Evolutionary conservation across 1,140 invertebrate genomes (phyloP).

Genomic region (Capitella teleta): DNA sequence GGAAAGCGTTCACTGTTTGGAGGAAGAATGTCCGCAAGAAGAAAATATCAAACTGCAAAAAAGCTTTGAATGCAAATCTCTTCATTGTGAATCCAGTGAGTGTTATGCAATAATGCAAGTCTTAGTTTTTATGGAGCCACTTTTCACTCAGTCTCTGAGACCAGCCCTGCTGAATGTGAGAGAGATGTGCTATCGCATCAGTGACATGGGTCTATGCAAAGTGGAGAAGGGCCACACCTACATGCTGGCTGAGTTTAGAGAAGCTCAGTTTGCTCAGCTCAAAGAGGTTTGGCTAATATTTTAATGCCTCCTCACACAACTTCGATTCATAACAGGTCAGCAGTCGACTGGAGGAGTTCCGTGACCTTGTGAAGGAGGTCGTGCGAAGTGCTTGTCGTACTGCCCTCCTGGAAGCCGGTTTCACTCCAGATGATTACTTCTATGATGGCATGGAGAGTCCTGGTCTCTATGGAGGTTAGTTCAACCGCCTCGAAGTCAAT

Average conservation of each 20-base stretch:
- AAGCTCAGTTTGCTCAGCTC: conserved; percentile 38
- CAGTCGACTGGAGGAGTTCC: conserved; percentile 49
- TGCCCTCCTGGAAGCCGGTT: conserved; percentile 61
- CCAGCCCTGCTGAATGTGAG: conserved; percentile 57
- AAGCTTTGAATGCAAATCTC: conserved; percentile 52
- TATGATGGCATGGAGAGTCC: conserved; percentile 36
- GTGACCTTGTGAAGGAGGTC: conserved; percentile 51
- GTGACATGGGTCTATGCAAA: conserved; percentile 43
- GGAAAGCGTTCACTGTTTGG: conserved; percentile 76
- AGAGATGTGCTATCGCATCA: conserved; percentile 52
- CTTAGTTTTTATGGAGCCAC: not conserved
- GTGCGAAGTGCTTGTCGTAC: conserved; percentile 57
- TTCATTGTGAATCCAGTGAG: conserved; percentile 57
- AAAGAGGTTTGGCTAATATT: conserved; percentile 23
- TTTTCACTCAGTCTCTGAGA: conserved; percentile 46
- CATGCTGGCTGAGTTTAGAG: conserved; percentile 46
- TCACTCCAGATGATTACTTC: conserved; percentile 53
- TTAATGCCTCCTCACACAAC: too few relatives aligned
- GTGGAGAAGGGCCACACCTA: conserved; percentile 43
- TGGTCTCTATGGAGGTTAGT: conserved; percentile 21
- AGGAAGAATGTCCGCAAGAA: conserved; percentile 57
- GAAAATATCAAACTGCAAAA: conserved; percentile 52
- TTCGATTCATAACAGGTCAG: too few relatives aligned
- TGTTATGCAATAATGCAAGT: not conserved
- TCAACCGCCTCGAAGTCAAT: too few relatives aligned